Evolutionary conservation across 2,888 invertebrate species (phyloP).

Genomic region (Euzetes globulus): DNA sequence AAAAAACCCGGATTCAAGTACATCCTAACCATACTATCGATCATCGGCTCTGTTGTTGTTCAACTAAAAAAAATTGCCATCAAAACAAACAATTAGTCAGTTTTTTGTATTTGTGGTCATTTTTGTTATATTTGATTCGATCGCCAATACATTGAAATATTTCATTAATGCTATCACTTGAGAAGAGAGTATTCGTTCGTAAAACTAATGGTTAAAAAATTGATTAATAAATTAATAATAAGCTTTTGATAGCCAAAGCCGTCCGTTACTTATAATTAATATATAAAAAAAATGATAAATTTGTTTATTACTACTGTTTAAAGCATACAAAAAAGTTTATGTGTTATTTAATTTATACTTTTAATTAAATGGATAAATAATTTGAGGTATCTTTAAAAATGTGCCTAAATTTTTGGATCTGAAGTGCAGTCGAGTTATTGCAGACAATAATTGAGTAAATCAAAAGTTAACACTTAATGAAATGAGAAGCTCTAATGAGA

Average conservation of each 20-base stretch:
- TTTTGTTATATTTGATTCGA: conserved; percentile 19
- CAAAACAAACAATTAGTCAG: conserved; percentile 13
- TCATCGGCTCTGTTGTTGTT: neutral
- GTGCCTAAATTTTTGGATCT: neutral
- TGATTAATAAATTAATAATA: neutral
- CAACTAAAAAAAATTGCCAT: neutral
- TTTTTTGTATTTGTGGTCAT: conserved; percentile 25
- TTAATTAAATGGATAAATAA: neutral
- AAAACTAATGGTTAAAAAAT: neutral
- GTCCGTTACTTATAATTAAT: neutral
- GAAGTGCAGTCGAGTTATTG: neutral
- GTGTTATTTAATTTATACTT: neutral
- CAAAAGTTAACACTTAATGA: no score
- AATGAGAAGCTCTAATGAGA: no score
- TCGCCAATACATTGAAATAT: neutral
- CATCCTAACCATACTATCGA: conserved; percentile 10
- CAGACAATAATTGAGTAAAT: no score
- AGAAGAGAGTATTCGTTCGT: neutral
- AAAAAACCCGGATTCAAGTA: neutral
- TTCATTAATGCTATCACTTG: neutral
- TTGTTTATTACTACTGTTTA: neutral
- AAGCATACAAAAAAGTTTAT: neutral
- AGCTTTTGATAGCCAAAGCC: conserved; percentile 7
- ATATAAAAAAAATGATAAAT: neutral
- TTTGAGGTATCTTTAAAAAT: neutral